phyloP scores from a whole-genome alignment of 2,888 invertebrate species.

The Pterostichus madidus region DNA sequence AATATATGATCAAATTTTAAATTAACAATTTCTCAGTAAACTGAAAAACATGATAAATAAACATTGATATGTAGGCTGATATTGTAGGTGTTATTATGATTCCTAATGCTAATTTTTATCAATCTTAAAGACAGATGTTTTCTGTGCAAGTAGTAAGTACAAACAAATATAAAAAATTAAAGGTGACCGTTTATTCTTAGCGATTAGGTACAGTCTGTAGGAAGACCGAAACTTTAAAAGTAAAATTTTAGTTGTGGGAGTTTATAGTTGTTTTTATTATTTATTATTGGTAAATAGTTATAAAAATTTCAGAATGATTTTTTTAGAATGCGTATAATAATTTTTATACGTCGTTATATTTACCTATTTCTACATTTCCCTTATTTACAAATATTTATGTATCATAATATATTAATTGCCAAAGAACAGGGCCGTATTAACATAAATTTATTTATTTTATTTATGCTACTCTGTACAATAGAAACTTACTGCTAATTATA shows the following conservation, averaged over 20 bases:
- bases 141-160: constrained; percentile 11
- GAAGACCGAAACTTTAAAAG: constrained; percentile 33
- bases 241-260: constrained; percentile 29
- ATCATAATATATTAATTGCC: too few relatives aligned
- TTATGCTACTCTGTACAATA: too few relatives aligned
- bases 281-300: neutral
- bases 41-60: constrained; percentile 54
- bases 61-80: constrained; percentile 44
- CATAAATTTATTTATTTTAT: too few relatives aligned
- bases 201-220: constrained; percentile 40
- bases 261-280: constrained; percentile 1
- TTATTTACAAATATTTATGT: too few relatives aligned
- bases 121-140: constrained; percentile 56
- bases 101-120: constrained; percentile 55
- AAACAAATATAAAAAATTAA: constrained; percentile 53
- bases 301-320: neutral
- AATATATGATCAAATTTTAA: constrained; percentile 47
- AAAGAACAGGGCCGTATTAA: too few relatives aligned
- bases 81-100: constrained; percentile 52
- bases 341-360: too few relatives aligned
- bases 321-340: too few relatives aligned
- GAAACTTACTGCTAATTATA: too few relatives aligned
- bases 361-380: too few relatives aligned
- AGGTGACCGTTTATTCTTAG: constrained; percentile 51
- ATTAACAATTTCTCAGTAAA: constrained; percentile 44